Conservation (phyloP, 2,797 vertebrate species). For the Molossus molossus region DNA sequence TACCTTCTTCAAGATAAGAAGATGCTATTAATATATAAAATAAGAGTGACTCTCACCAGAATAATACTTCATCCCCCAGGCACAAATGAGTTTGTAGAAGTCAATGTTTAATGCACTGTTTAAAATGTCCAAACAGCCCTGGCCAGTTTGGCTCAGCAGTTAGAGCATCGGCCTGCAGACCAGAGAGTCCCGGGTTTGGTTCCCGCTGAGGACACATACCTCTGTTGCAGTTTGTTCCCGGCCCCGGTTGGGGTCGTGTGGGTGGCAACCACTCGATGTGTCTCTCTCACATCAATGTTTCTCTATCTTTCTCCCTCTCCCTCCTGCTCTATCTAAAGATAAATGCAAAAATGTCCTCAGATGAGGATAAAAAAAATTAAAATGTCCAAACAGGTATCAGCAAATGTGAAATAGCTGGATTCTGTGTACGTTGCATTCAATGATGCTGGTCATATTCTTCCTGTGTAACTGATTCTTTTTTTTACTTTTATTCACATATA, state of each 20-base stretch:
- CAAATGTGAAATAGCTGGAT: neutral
- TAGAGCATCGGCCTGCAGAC: too few species aligned
- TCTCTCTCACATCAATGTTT: too few species aligned
- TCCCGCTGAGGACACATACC: too few species aligned
- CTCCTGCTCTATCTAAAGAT: too few species aligned
- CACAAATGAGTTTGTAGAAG: conserved; percentile 37
- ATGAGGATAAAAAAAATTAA: neutral
- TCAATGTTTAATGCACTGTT: conserved; percentile 39
- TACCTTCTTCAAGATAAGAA: conserved; percentile 38
- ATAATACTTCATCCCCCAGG: neutral
- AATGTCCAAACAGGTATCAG: conserved; percentile 25
- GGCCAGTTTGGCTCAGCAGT: too few species aligned
- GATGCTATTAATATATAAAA: neutral
- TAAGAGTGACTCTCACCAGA: neutral
- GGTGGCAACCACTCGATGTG: too few species aligned
- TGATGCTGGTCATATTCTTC: conserved; percentile 12
- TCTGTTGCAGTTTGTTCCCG: too few species aligned
- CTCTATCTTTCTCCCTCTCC: too few species aligned
- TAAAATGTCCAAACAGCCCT: conserved; percentile 17
- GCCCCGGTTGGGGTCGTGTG: too few species aligned
- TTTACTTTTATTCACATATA: neutral
- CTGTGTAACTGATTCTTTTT: conserved; percentile 40
- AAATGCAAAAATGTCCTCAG: too few species aligned
- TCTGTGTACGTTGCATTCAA: neutral
- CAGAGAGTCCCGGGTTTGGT: too few species aligned